Evolutionary conservation across 1,140 invertebrate species (phyloP).

Genomic region (Uloborus diversus): DNA sequence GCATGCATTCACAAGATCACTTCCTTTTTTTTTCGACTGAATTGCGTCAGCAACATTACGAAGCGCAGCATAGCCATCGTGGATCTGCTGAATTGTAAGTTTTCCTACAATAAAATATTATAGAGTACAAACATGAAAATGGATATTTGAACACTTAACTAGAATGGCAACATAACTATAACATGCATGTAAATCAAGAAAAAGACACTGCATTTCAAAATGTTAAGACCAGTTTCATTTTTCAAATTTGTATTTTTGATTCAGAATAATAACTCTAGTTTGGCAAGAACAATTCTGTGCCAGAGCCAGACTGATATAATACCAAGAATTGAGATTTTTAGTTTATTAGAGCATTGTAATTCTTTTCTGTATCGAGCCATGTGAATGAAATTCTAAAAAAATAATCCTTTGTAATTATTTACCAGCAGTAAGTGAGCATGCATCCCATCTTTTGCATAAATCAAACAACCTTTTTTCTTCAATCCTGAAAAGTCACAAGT

Average conservation of each 20-base stretch:
- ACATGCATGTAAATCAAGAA: neutral
- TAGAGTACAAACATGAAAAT: neutral
- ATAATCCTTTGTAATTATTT: too few relatives aligned
- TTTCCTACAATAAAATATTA: constrained; percentile 65
- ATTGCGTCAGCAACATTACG: constrained; percentile 67
- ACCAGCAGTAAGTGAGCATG: too few relatives aligned
- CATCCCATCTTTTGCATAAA: too few relatives aligned
- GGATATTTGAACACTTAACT: neutral
- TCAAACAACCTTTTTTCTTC: too few relatives aligned
- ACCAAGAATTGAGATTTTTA: too few relatives aligned
- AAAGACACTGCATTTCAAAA: neutral
- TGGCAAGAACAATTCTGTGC: too few relatives aligned
- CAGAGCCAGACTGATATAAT: too few relatives aligned
- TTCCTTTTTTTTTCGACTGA: constrained; percentile 44
- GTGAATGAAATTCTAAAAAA: too few relatives aligned
- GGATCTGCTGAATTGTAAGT: constrained; percentile 70
- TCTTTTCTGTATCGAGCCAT: too few relatives aligned
- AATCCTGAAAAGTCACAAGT: too few relatives aligned
- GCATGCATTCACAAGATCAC: constrained; percentile 55
- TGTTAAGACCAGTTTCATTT: neutral
- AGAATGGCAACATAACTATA: neutral
- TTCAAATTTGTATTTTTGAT: neutral
- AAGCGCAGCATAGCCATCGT: constrained; percentile 69
- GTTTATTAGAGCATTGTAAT: too few relatives aligned
- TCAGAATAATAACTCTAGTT: too few relatives aligned